phyloP scores from a whole-genome alignment of 2,888 invertebrate genomes.

The Alsophila aescularia region DNA sequence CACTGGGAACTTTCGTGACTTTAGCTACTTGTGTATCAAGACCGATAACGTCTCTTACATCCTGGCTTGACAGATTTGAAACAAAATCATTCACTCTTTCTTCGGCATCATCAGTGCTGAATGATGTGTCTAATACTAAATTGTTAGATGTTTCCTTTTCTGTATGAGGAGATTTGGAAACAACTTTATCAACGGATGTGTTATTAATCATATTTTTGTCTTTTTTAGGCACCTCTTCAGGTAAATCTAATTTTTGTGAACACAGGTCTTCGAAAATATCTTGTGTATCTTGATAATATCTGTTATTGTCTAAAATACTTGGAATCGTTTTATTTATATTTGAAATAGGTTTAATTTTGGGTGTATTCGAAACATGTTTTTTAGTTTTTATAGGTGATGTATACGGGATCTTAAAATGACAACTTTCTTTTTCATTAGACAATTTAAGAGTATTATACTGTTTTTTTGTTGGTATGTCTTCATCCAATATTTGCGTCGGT shows the following conservation, averaged over 20 bases:
- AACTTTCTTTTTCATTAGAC: slow-evolving; percentile 44
- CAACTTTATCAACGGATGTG: background rate
- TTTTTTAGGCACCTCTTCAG: slow-evolving; percentile 13
- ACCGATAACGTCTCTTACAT: slow-evolving; percentile 52
- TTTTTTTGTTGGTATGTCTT: slow-evolving; percentile 34
- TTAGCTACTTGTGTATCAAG: slow-evolving; percentile 37
- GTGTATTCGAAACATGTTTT: slow-evolving; percentile 47
- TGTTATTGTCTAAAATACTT: slow-evolving; percentile 42
- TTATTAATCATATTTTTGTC: too few relatives aligned
- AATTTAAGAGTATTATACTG: slow-evolving; percentile 17
- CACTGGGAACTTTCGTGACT: slow-evolving; percentile 52
- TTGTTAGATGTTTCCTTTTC: slow-evolving; percentile 37
- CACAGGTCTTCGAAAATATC: slow-evolving; percentile 68
- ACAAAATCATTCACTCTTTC: slow-evolving; percentile 47
- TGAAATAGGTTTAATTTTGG: slow-evolving; percentile 34
- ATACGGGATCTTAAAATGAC: slow-evolving; percentile 68
- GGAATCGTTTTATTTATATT: slow-evolving; percentile 5
- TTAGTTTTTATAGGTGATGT: slow-evolving; percentile 59
- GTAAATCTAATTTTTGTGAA: slow-evolving; percentile 53
- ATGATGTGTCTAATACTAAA: slow-evolving; percentile 25
- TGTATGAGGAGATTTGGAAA: background rate
- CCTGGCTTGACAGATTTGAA: slow-evolving; percentile 45
- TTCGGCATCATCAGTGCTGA: slow-evolving; percentile 38
- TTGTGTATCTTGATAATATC: slow-evolving; percentile 71
- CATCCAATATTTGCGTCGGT: slow-evolving; percentile 58